Base-by-base conservation (phyloP, 2,888 invertebrate species). In the Bugulina stolonifera region DNA sequence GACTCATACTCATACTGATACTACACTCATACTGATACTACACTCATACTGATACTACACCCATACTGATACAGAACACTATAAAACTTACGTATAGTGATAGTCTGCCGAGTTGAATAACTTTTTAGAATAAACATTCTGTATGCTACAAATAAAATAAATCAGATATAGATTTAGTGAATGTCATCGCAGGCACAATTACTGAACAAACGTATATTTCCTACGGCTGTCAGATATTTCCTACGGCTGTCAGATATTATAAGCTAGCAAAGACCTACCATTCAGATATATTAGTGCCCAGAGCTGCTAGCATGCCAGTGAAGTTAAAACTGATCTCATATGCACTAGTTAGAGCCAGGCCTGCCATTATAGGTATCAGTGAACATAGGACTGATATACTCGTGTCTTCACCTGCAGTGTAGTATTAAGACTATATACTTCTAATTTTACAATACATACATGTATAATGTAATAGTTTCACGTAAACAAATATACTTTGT, bases 121-220 rank as follows among this genome's bases (percentile, higher is more conserved):
- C 88, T 90, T 89, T 84, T 91, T 91, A 1, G 90, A 91, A 83
- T 90, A 90, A 69, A 91, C 91, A 85, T 91, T 91, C 82, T 91
- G 91, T 80, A 91, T 85, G 85, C 91, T 88, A 81, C 74, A 85
- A 83, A 71, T 75, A 73, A 77, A 27, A 25, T 27, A 5, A 43
- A 10, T 10, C 18, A 10, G 43, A 10, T 43, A 43, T 43, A n/a
- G n/a, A n/a, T n/a, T n/a, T n/a, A n/a, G n/a, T n/a, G n/a, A n/a
- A n/a, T n/a, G n/a, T n/a, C n/a, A n/a, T n/a, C n/a, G n/a, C n/a
- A n/a, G n/a, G n/a, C n/a, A n/a, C n/a, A n/a, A n/a, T n/a, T n/a
- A n/a, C n/a, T n/a, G n/a, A n/a, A n/a, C n/a, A n/a, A n/a, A n/a
- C n/a, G n/a, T n/a, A n/a, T n/a, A n/a, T n/a, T n/a, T n/a, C n/a